Evolutionary conservation across 1,140 invertebrate genomes (phyloP), one percentile per base, ranked within the genome.

Genomic region (Drosophila athabasca): DNA sequence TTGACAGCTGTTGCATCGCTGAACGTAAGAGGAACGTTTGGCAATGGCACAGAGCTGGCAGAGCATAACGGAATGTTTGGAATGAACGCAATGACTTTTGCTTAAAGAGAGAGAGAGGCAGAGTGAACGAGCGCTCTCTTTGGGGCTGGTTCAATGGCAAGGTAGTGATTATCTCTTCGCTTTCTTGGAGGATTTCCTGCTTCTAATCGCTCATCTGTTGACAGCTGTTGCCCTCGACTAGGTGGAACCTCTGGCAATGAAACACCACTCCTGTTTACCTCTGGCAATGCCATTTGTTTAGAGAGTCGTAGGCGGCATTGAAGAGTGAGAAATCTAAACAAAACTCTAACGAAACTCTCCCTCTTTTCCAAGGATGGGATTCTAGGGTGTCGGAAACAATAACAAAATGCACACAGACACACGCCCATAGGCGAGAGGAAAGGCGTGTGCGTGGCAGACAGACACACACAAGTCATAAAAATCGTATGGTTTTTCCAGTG

Each of bases 381-480:
- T 4, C 35, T 13, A 8, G 31, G 58, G 39, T 46, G 8, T 8
- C 35, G 35, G 13, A 0, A 3, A 9, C 29, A 31, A 26, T 44
- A 52, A 53, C 35, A 77, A 66, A 62, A 58, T 48, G 52, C 57
- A 76, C 57, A 76, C 57, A 50, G 51, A 62, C 70, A 68, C 68
- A 60, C 76, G 62, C 54, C 39, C 76, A 85, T 85, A 85, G n/a
- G n/a, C n/a, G n/a, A 85, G 71, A 85, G 81, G 74, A 78, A 81
- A 55, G 26, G 22, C 2, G 22, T 7, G 31, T 35, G 1, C 6
- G 50, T 26, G 62, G 45, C 31, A 4, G 24, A 5, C 4, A 24
- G 24, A 24, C 62, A 62, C n/a, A n/a, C n/a, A n/a, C n/a, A 19
- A 19, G 53, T 72, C 80, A 60, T 84, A 81, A 75, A 57, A 60